Evolutionary conservation across 2,113 vertebrate species (phyloP).

Genomic region (Philantomba maxwellii): DNA sequence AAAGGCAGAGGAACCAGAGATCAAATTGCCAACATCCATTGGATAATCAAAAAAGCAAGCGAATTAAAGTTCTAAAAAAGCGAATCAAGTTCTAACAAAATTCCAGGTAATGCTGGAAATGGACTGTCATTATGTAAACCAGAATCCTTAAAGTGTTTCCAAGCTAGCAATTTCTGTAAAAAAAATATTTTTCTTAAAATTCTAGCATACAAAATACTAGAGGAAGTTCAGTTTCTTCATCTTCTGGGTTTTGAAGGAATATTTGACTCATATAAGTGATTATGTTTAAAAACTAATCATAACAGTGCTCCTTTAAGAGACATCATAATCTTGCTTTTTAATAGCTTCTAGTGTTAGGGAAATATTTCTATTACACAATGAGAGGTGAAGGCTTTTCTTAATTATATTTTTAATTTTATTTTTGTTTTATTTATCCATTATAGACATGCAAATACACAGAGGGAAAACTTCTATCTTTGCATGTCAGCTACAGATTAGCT

Average conservation of each 20-base stretch:
- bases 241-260: background rate
- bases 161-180: background rate
- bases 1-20: too few species aligned
- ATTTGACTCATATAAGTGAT: background rate
- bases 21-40: too few species aligned
- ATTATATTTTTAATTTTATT: background rate
- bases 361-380: background rate
- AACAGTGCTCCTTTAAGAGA: background rate
- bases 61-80: too few species aligned
- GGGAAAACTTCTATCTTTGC: background rate
- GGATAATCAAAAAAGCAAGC: too few species aligned
- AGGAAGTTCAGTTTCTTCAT: background rate
- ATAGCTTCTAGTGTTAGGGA: background rate
- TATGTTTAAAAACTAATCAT: background rate
- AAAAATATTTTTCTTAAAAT: background rate
- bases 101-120: background rate
- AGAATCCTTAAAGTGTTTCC: background rate
- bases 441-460: background rate
- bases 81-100: background rate
- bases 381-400: background rate
- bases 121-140: background rate
- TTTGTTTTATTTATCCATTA: too few species aligned
- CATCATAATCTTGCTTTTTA: background rate
- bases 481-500: background rate
- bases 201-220: background rate